A percentile compares a stretch with the other conserved stretches of the same genome.
These are phyloP conservation scores for Brachyistius frenatus DNA, from an alignment of 2,113 vertebrate species.

Conservation along the genomic window DNA sequence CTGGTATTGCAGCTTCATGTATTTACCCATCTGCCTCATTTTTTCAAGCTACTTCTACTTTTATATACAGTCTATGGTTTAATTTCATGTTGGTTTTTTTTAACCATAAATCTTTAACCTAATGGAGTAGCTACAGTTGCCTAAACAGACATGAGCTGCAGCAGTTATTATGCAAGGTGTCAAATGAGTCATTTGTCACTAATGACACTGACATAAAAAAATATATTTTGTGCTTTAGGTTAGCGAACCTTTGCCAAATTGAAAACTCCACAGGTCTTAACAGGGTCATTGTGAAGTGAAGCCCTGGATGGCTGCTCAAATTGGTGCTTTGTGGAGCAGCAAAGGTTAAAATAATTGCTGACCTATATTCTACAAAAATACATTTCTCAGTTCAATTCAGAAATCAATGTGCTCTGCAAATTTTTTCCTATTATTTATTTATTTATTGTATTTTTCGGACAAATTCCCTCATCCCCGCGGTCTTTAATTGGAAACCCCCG, in stretches of 20 bases:
- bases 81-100: too few species aligned
- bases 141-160: too few species aligned
- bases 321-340: conserved; percentile 9
- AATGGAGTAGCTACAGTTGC: too few species aligned
- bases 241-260: neutral
- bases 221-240: neutral
- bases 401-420: conserved; percentile 41
- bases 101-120: too few species aligned
- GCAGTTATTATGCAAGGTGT: too few species aligned
- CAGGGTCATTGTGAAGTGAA: conserved; percentile 1
- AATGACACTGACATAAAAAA: conserved; percentile 7
- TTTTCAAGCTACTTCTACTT: too few species aligned
- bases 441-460: conserved; percentile 9
- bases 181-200: neutral
- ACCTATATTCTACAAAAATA: neutral
- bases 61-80: too few species aligned
- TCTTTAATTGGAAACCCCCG: conserved; percentile 64
- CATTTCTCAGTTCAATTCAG: conserved; percentile 8
- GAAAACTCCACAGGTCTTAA: neutral
- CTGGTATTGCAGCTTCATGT: too few species aligned
- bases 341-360: conserved; percentile 27
- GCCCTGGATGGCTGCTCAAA: conserved; percentile 10
- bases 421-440: conserved; percentile 29
- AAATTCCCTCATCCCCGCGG: conserved; percentile 27
- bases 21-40: too few species aligned